Evolutionary conservation across 2,888 invertebrate genomes (phyloP), one percentile per base, ranked within the genome.

Genomic region (Drosophila helvetica): DNA sequence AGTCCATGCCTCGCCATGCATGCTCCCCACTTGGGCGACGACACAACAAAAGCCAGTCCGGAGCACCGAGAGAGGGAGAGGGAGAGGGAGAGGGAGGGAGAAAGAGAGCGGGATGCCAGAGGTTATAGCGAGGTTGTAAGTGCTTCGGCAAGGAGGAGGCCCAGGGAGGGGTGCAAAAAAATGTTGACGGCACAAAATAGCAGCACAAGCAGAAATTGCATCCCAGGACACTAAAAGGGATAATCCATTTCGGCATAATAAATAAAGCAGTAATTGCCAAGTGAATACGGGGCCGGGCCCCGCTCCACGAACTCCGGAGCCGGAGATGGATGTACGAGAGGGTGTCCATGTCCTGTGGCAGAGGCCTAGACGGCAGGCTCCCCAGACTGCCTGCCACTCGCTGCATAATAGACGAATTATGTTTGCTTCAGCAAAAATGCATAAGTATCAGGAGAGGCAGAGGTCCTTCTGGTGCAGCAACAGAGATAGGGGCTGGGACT

Each of bases 231-330:
- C 80, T 79, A 81, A 66, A 80, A 77, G 71, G 80, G 87, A 90
- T 90, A 88, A 90, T 90, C 90, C 87, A 85, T 89, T 90, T 90
- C 83, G 81, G 83, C 86, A 85, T 87, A 86, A 86, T 85, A 89
- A 89, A 89, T 89, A 79, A 79, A 78, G 80, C 87, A 79, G 80
- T 89, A 86, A 86, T 89, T 90, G 88, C 86, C 78, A 78, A 80
- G 85, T 77, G 87, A 77, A 78, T 78, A 67, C 79, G 70, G 58
- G 68, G 50, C 56, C 56, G 55, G 48, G 71, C 33, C 30, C 45
- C 33, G 15, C 38, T 74, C 74, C 66, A 74, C 65, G 74, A 74
- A 73, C 71, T 72, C 65, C 54, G 10, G 22, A 18, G 19, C n/a
- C 65, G 22, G 52, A 51, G 52, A 51, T 43, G 67, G 57, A 66